A percentile compares a stretch with the other conserved stretches of the same genome.
Evolutionary conservation across 2,797 vertebrate species (phyloP).

Genomic region (Acipenser oxyrinchus): DNA sequence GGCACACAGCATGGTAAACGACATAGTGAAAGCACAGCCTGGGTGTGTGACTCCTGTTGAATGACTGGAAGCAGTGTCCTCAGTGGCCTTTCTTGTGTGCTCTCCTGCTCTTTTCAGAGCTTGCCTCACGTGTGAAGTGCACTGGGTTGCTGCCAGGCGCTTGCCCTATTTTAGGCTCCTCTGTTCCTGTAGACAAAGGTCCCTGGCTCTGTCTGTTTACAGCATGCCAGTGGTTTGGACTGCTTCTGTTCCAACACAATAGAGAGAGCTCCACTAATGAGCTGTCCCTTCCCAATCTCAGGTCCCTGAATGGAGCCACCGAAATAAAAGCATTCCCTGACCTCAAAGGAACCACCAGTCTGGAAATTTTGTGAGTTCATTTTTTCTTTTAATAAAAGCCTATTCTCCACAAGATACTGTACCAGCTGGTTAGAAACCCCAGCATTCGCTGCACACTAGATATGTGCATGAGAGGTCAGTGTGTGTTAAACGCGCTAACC

Average conservation of each 20-base stretch:
- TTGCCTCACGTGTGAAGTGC: not conserved
- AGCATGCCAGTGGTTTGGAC: not conserved
- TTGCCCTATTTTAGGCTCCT: not conserved
- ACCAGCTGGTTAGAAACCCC: too few relatives aligned
- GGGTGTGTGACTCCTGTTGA: too few relatives aligned
- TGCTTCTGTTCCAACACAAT: slow-evolving; percentile 18
- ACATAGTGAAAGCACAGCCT: too few relatives aligned
- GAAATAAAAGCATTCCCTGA: slow-evolving; percentile 85
- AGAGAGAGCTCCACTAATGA: slow-evolving; percentile 26
- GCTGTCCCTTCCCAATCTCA: slow-evolving; percentile 37
- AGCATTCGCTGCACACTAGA: too few relatives aligned
- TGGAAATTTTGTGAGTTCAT: slow-evolving; percentile 84
- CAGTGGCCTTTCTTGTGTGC: too few relatives aligned
- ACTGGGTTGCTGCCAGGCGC: not conserved
- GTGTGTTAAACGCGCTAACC: too few relatives aligned
- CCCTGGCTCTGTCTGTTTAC: not conserved
- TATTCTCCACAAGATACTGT: too few relatives aligned
- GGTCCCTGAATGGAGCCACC: slow-evolving; percentile 82
- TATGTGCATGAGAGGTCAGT: too few relatives aligned
- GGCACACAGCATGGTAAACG: too few relatives aligned
- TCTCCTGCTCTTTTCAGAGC: too few relatives aligned
- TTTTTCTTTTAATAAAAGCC: slow-evolving; percentile 2
- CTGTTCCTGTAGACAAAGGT: not conserved
- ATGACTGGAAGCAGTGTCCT: too few relatives aligned
- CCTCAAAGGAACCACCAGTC: slow-evolving; percentile 86